phyloP scores from a whole-genome alignment of 1,140 invertebrate species.

The Prorops nasuta region DNA sequence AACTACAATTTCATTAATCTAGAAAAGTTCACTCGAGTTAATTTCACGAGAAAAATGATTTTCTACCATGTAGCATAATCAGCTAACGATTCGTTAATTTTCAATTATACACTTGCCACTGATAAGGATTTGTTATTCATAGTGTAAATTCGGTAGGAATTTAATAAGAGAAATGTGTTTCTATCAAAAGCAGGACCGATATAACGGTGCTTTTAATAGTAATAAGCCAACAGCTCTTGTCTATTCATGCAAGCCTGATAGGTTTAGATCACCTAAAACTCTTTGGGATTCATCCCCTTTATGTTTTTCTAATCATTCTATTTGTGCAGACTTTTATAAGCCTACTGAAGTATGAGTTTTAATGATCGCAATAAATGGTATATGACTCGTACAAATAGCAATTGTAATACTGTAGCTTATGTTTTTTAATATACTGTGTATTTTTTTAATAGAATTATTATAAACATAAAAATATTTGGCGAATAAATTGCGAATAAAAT shows the following conservation, averaged over 20 bases:
- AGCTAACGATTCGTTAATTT: slow-evolving; percentile 2
- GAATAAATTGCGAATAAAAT: background rate
- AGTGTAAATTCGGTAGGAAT: background rate
- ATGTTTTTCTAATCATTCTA: slow-evolving; percentile 30
- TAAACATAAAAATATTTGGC: background rate
- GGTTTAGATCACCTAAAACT: slow-evolving; percentile 33
- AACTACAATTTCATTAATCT: background rate
- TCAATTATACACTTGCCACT: background rate
- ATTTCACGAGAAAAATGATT: no score
- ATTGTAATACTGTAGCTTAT: background rate
- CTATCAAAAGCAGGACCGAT: background rate
- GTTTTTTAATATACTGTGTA: background rate
- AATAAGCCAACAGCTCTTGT: slow-evolving; percentile 16
- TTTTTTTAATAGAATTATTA: background rate
- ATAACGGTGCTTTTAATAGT: no score
- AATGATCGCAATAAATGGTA: background rate
- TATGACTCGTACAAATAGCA: background rate
- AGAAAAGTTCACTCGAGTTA: no score
- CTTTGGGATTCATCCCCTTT: slow-evolving; percentile 25
- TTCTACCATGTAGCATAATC: no score
- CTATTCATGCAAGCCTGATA: slow-evolving; percentile 28
- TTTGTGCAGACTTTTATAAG: background rate
- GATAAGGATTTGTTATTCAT: background rate
- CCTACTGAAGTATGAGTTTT: background rate
- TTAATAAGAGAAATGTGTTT: background rate